phyloP scores from a whole-genome alignment of 2,888 invertebrate genomes.

The Phorcus lineatus region DNA sequence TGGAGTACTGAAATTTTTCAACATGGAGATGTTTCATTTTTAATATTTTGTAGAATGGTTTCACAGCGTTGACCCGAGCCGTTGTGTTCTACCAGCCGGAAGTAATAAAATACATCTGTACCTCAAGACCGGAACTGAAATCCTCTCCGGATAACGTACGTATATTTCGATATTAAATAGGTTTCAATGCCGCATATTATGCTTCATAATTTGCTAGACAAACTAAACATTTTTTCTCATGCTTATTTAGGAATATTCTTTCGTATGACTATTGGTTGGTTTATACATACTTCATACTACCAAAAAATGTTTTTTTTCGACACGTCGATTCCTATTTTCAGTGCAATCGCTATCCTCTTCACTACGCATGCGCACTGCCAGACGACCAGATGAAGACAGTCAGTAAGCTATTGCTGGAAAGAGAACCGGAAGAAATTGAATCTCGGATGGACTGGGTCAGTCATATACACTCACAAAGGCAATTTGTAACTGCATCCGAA shows the following conservation, averaged over 20 bases:
- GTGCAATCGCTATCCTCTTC: conserved; percentile 68
- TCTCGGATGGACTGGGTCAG: conserved; percentile 60
- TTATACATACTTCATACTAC: background rate
- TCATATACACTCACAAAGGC: no score
- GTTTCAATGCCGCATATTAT: no score
- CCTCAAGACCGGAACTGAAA: conserved; percentile 59
- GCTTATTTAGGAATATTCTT: no score
- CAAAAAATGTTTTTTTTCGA: no score
- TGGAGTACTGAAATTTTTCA: no score
- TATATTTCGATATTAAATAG: background rate
- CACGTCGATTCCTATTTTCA: no score
- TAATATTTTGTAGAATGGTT: conserved; percentile 63
- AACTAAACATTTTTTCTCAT: no score
- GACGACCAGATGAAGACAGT: conserved; percentile 46
- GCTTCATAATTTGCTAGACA: no score
- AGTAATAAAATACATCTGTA: conserved; percentile 54
- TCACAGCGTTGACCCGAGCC: conserved; percentile 66
- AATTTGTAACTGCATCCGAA: no score
- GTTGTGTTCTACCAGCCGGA: conserved; percentile 61
- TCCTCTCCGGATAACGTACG: conserved; percentile 68
- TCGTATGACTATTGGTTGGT: background rate
- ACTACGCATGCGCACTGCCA: conserved; percentile 69
- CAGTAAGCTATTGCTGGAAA: conserved; percentile 50
- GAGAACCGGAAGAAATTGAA: conserved; percentile 59
- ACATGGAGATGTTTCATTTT: background rate